Evolutionary conservation across 2,888 invertebrate genomes (phyloP), one percentile per base, ranked within the genome.

Genomic region (Caenorhabditis sp.): DNA sequence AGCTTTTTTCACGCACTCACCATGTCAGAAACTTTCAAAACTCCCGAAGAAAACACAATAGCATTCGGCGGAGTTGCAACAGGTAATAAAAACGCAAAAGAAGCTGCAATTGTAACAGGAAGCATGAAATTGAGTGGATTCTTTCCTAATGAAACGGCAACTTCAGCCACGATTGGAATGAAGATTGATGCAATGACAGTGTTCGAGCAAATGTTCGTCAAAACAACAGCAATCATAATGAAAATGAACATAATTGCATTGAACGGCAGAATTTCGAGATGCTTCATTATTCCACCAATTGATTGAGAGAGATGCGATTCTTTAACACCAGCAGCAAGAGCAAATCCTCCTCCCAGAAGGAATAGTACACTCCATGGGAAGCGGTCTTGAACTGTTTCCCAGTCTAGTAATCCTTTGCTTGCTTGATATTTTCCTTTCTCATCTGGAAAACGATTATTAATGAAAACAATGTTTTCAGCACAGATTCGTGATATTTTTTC

Each of bases 11-110:
- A 55, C 2, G 37, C 14, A 23, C 65, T 58, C 27, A 82, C 82
- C 82, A 82, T 78, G 60, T 82, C 82, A 43, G 68, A 69, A 43
- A 81, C 81, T 65, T 79, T 73, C 10, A 83, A 59, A 24, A 78
- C 73, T 36, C 81, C 80, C 1, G 81, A 76, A 0, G 74, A 75
- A 64, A 81, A 82, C 3, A 82, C 80, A 58, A 80, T 80, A 1
- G 96, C 95, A 89, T 96, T 96, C n/a, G 95, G 95, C 1, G 95
- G 95, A 0, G 95, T 95, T 51, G 95, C 95, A 12, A 95, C 95
- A 0, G 91, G 91, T 12, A 91, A 81, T 60, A 90, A 88, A 72
- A 90, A 90, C 17, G 87, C 84, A 64, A 86, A 88, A 0, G 89
- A 88, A 51, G 88, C 87, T 50, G 85, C 83, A 23, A 88, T 63